phyloP scores from a whole-genome alignment of 1,140 invertebrate genomes.

The Medauroidea extradentata region DNA sequence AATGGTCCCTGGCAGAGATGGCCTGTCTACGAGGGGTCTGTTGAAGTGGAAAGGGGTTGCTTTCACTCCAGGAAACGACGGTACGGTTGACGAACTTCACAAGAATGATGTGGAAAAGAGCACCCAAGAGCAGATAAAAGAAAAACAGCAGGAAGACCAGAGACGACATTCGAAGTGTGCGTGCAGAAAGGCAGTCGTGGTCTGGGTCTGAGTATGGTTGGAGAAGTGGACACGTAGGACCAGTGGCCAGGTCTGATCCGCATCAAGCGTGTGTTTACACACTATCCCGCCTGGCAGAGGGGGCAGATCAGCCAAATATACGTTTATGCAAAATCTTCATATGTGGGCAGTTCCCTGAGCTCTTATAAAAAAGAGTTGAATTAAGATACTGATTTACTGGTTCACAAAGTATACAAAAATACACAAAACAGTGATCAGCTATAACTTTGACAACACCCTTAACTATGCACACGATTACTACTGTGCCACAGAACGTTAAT shows the following conservation, averaged over 20 bases:
- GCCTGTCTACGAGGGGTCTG: constrained; percentile 51
- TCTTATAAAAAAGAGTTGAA: too few relatives aligned
- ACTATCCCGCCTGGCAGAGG: constrained; percentile 74
- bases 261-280: constrained; percentile 76
- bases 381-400: too few relatives aligned
- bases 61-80: constrained; percentile 58
- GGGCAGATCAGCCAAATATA: constrained; percentile 68
- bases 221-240: constrained; percentile 53
- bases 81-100: constrained; percentile 32
- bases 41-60: constrained; percentile 75
- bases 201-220: constrained; percentile 73
- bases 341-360: too few relatives aligned
- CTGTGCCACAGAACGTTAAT: too few relatives aligned
- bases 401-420: too few relatives aligned
- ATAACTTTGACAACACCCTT: too few relatives aligned
- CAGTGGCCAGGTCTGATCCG: constrained; percentile 65
- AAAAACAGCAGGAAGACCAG: constrained; percentile 46
- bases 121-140: constrained; percentile 38
- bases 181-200: constrained; percentile 73
- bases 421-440: too few relatives aligned
- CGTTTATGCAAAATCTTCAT: too few relatives aligned
- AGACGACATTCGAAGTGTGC: constrained; percentile 70
- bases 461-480: too few relatives aligned
- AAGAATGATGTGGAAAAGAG: constrained; percentile 34
- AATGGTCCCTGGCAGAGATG: too few relatives aligned